These are phyloP conservation scores for Datnioides undecimradiatus DNA, from an alignment of 2,113 vertebrate species.

Conservation along the genomic window DNA sequence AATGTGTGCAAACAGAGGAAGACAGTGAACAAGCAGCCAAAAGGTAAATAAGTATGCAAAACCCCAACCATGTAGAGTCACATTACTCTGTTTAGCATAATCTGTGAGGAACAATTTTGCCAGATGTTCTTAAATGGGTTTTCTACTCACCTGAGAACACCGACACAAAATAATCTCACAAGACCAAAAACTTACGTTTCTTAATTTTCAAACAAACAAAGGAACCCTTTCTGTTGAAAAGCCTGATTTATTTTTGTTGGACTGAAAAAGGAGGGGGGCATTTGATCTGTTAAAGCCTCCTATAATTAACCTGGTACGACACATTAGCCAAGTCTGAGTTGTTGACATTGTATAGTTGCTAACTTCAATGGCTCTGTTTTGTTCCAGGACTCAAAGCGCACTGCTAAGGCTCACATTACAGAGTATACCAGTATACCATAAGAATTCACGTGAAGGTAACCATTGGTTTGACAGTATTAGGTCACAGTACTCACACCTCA, in stretches of 20 bases:
- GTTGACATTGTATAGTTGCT: slow-evolving; percentile 49
- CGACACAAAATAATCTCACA: slow-evolving; percentile 32
- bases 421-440: slow-evolving; percentile 9
- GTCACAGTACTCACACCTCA: slow-evolving; percentile 25
- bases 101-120: slow-evolving; percentile 9
- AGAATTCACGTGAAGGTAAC: slow-evolving; percentile 1
- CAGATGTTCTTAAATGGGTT: slow-evolving; percentile 49
- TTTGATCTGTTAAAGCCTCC: slow-evolving; percentile 57
- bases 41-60: too few species aligned
- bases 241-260: slow-evolving; percentile 56
- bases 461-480: slow-evolving; percentile 19
- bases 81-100: slow-evolving; percentile 33
- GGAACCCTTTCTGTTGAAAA: slow-evolving; percentile 27
- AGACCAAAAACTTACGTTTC: slow-evolving; percentile 27
- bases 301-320: slow-evolving; percentile 48
- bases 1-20: slow-evolving; percentile 13
- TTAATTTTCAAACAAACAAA: slow-evolving; percentile 51
- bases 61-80: slow-evolving; percentile 5
- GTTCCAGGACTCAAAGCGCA: slow-evolving; percentile 6
- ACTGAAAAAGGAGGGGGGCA: slow-evolving; percentile 24
- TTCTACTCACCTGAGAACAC: slow-evolving; percentile 42
- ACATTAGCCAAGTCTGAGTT: slow-evolving; percentile 16
- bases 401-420: slow-evolving; percentile 15
- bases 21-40: not conserved
- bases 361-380: slow-evolving; percentile 22